These are phyloP conservation scores for Struthio camelus DNA, from an alignment of 2,113 vertebrate species.

Conservation along the genomic window DNA sequence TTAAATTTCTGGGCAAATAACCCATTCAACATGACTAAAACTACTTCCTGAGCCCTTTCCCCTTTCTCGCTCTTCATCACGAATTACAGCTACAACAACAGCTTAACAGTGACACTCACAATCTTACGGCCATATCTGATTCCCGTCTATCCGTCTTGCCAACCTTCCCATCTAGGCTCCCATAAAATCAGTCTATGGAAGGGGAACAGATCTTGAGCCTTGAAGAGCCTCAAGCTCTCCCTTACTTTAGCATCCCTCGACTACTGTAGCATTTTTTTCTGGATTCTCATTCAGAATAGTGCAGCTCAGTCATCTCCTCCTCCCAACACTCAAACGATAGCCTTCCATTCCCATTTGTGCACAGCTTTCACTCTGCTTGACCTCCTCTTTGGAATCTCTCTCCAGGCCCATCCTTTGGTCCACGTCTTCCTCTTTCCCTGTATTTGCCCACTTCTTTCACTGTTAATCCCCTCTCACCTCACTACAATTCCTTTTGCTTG, in stretches of 20 bases:
- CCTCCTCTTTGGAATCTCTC: neutral
- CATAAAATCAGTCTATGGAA: neutral
- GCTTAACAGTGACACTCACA: neutral
- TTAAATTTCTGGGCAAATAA: neutral
- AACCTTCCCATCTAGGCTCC: neutral
- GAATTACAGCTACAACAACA: neutral
- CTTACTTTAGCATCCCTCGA: neutral
- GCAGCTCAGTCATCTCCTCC: neutral
- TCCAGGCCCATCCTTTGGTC: neutral
- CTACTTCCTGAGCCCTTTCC: neutral
- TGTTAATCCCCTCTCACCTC: neutral
- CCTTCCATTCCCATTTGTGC: rapidly evolving
- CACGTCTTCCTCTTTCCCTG: neutral
- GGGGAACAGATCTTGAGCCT: neutral
- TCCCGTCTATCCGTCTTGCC: neutral
- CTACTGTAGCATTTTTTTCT: neutral
- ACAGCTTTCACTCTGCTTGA: neutral
- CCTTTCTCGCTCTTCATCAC: neutral
- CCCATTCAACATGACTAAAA: neutral
- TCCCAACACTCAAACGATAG: neutral
- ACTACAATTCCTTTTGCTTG: neutral
- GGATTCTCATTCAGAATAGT: neutral
- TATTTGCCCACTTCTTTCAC: neutral
- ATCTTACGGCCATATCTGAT: neutral
- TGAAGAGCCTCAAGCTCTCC: neutral